Evolutionary conservation across 2,797 vertebrate genomes (phyloP), one percentile per base, ranked within the genome.

Genomic region (Etheostoma nigrum): DNA sequence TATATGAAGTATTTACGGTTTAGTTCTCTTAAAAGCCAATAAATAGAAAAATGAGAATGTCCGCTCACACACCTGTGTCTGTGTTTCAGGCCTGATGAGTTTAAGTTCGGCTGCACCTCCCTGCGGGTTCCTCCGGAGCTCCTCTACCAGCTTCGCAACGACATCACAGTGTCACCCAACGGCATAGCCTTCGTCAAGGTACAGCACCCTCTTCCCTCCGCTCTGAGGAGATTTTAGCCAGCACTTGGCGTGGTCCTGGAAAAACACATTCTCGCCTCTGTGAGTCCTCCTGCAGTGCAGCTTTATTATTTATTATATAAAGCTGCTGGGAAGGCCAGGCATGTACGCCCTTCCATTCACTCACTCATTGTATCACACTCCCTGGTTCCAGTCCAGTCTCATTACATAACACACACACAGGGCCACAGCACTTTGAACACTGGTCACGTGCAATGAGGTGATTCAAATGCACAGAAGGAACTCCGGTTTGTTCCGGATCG

Each of bases 181-280:
- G 98, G 98, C 85, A 87, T 99, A 53, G 97, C 96, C 87, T 99
- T 97, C 71, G 96, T 99, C 78, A 99, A 99, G 97, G 98, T 99
- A 96, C 90, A 0, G 0, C 61, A 2, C 53, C 55, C 54, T 21
- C 33, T 14, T 16, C 42, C 45, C 16, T 4, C 21, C n/a, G 1
- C 53, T 27, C 70, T 58, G 30, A 55, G 7, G 16, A 53, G 45
- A 30, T 21, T 8, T 58, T 19, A 72, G 40, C 48, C 3, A 3
- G 18, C 36, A 25, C 44, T 65, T 18, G 5, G 5, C 3, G 12
- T 18, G 12, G 45, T 72, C 51, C 47, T 13, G 21, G 53, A 19
- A 25, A 44, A 58, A 18, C 69, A 5, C 40, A 45, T 0, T 1
- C 19, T 57, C 65, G 18, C 25, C 36, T 23, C 16, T 44, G 5